A percentile compares a stretch with the other conserved stretches of the same genome.
These are phyloP conservation scores for Neodiprion lecontei DNA, from an alignment of 1,140 invertebrate genomes.

Conservation along the genomic window DNA sequence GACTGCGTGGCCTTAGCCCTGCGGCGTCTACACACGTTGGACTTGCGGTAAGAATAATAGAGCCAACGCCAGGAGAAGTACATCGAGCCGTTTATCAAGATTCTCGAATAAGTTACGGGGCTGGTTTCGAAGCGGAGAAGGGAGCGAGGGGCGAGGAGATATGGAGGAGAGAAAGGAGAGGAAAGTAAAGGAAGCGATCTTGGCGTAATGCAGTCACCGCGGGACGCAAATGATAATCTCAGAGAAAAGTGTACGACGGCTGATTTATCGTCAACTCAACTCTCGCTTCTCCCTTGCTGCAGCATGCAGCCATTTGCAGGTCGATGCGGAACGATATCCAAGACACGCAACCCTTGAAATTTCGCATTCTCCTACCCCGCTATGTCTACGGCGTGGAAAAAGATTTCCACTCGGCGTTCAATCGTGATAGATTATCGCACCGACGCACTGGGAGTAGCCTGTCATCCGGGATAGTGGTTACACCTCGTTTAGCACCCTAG, in stretches of 20 bases:
- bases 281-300: background rate
- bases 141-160: background rate
- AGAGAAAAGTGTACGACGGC: slow-evolving; percentile 3
- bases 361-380: background rate
- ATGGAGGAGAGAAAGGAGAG: background rate
- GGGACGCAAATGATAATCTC: slow-evolving; percentile 13
- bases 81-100: slow-evolving; percentile 35
- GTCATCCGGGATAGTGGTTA: slow-evolving; percentile 32
- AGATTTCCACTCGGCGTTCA: background rate
- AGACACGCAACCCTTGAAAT: background rate
- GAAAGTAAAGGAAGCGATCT: background rate
- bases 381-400: background rate
- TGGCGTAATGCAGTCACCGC: slow-evolving; percentile 9
- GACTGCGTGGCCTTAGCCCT: background rate
- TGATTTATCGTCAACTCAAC: slow-evolving; percentile 21
- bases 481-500: slow-evolving; percentile 42
- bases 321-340: no score
- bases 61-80: slow-evolving; percentile 30
- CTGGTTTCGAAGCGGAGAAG: background rate
- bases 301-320: no score
- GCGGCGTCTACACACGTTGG: background rate
- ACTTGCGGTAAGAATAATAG: slow-evolving; percentile 18
- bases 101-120: slow-evolving; percentile 33
- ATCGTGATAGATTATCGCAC: slow-evolving; percentile 25
- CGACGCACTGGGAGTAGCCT: background rate